Conservation (phyloP, 2,797 vertebrate genomes). For the Monodelphis domestica region DNA sequence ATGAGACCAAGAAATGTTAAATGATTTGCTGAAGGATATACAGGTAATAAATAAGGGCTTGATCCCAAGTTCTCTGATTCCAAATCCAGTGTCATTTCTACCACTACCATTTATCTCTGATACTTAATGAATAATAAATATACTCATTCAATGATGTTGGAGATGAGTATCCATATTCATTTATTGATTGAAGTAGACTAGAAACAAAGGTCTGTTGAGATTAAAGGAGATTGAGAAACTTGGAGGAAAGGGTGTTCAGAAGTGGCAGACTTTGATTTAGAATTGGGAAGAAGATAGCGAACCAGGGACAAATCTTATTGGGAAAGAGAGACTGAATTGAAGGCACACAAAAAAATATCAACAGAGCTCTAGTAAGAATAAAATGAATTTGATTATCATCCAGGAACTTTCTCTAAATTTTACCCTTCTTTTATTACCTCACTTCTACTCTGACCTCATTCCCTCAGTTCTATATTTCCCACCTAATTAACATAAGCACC, state of each 20-base stretch:
- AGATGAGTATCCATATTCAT: neutral
- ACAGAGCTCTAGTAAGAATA: neutral
- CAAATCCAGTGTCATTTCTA: neutral
- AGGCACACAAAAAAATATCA: neutral
- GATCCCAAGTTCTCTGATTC: neutral
- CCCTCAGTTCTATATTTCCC: neutral
- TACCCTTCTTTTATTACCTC: neutral
- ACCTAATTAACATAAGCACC: neutral
- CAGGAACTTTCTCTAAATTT: neutral
- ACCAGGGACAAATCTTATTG: neutral
- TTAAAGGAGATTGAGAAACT: neutral
- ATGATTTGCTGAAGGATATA: neutral
- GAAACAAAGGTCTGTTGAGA: neutral
- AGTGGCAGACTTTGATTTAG: neutral
- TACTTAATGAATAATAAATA: neutral
- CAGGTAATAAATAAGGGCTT: neutral
- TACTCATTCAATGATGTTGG: neutral
- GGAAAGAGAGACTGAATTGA: neutral
- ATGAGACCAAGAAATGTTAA: neutral
- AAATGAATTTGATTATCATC: neutral
- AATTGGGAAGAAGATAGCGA: neutral
- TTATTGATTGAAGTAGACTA: neutral
- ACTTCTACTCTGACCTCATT: neutral
- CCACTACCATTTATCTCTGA: neutral
- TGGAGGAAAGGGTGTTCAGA: neutral